Conservation (phyloP, 2,888 invertebrate species). For the Tineola bisselliella region DNA sequence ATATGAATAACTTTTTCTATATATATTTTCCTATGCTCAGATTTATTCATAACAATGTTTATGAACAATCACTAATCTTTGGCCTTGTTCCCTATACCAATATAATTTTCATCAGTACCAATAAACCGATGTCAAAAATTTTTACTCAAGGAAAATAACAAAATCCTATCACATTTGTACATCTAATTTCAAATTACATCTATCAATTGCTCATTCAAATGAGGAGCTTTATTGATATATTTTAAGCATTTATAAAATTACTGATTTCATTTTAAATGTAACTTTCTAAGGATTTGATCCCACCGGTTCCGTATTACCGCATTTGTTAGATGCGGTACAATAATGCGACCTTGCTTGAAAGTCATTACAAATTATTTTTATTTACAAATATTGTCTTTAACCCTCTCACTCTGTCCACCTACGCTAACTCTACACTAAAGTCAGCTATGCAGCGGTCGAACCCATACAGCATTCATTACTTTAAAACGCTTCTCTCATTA, state of each 20-base stretch:
- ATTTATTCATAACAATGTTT: constrained; percentile 60
- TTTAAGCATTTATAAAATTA: background rate
- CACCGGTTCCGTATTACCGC: constrained; percentile 63
- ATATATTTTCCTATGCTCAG: constrained; percentile 53
- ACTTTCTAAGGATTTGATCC: constrained; percentile 69
- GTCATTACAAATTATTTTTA: constrained; percentile 53
- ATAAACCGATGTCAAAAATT: constrained; percentile 32
- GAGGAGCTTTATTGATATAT: background rate
- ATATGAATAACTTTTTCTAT: constrained; percentile 27
- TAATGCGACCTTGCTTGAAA: constrained; percentile 57
- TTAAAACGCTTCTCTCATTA: background rate
- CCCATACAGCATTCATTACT: background rate
- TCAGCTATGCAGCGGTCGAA: constrained; percentile 54
- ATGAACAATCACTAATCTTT: constrained; percentile 75
- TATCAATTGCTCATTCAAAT: constrained; percentile 60
- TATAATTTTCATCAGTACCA: constrained; percentile 59
- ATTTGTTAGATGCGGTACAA: constrained; percentile 25
- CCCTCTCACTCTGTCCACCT: constrained; percentile 68
- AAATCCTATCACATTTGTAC: constrained; percentile 63
- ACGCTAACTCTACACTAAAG: constrained; percentile 47
- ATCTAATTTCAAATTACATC: constrained; percentile 54
- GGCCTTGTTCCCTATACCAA: constrained; percentile 87
- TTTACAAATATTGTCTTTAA: constrained; percentile 70
- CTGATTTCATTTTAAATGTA: constrained; percentile 55
- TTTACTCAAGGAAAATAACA: constrained; percentile 45